Conservation (phyloP, 2,888 invertebrate genomes). For the Ctenicera cuprea region DNA sequence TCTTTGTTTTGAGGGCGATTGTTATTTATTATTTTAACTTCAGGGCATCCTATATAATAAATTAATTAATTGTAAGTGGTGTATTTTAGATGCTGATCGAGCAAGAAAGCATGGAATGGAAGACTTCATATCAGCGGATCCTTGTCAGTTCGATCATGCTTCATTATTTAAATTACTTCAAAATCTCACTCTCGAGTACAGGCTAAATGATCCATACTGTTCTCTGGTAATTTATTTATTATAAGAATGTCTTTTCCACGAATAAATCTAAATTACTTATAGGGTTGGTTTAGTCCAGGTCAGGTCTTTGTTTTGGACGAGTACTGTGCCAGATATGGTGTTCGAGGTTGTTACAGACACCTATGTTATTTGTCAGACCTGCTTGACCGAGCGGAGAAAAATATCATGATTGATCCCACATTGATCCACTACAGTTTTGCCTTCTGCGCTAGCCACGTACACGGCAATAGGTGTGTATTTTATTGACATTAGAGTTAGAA, state of each 20-base stretch:
- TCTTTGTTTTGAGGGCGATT: too few relatives aligned
- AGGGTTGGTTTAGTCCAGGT: slow-evolving; percentile 99
- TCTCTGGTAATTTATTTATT: slow-evolving; percentile 84
- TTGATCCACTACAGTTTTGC: slow-evolving; percentile 99
- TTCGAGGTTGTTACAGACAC: slow-evolving; percentile 97
- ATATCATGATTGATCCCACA: slow-evolving; percentile 97
- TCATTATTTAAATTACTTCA: slow-evolving; percentile 94
- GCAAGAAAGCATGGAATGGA: slow-evolving; percentile 99
- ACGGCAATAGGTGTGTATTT: slow-evolving; percentile 93
- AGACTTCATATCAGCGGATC: slow-evolving; percentile 99
- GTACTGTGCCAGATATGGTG: slow-evolving; percentile 98
- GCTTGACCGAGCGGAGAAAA: slow-evolving; percentile 94
- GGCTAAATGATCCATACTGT: slow-evolving; percentile 98
- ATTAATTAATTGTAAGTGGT: not conserved
- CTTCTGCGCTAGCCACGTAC: slow-evolving; percentile 99
- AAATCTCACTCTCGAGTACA: slow-evolving; percentile 94
- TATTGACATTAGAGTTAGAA: slow-evolving; percentile 62
- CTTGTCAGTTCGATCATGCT: slow-evolving; percentile 97
- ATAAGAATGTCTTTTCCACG: slow-evolving; percentile 17
- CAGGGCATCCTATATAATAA: slow-evolving; percentile 59
- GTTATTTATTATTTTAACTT: too few relatives aligned
- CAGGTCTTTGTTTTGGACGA: slow-evolving; percentile 99
- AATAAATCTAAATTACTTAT: slow-evolving; percentile 58
- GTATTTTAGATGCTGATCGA: slow-evolving; percentile 87
- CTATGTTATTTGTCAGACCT: slow-evolving; percentile 97